A percentile compares a stretch with the other conserved stretches of the same genome.
Conservation (phyloP, 2,797 vertebrate species). For the Diplodus puntazzo region DNA sequence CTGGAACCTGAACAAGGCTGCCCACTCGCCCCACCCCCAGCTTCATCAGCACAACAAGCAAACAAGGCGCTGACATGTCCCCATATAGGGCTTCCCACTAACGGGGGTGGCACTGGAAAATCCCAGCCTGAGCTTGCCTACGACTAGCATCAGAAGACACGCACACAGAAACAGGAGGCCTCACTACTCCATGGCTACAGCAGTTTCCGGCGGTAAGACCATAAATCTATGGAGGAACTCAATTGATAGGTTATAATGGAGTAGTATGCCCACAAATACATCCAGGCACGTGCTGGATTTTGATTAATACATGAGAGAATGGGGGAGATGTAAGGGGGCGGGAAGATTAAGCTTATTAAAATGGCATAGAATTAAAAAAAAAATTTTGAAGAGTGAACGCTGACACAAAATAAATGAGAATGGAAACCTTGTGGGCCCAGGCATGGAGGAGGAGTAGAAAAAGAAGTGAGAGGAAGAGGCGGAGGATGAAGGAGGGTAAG, state of each 20-base stretch:
- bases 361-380: conserved; percentile 50
- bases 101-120: conserved; percentile 83
- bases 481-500: conserved; percentile 63
- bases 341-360: conserved; percentile 70
- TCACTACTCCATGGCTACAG: conserved; percentile 47
- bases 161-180: conserved; percentile 53
- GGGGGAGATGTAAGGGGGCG: conserved; percentile 51
- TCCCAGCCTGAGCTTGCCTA: conserved; percentile 73
- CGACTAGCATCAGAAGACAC: conserved; percentile 59
- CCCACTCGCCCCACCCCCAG: conserved; percentile 88
- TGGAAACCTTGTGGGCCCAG: conserved; percentile 53
- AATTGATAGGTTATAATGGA: conserved; percentile 50
- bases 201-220: conserved; percentile 30
- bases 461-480: conserved; percentile 51
- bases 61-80: conserved; percentile 86
- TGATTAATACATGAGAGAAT: conserved; percentile 56
- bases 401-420: conserved; percentile 74
- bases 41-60: conserved; percentile 86
- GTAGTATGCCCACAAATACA: conserved; percentile 46
- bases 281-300: conserved; percentile 45
- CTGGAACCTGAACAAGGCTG: conserved; percentile 87
- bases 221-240: conserved; percentile 41
- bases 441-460: conserved; percentile 65
- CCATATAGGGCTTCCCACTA: conserved; percentile 83
- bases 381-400: conserved; percentile 64